Evolutionary conservation across 2,113 vertebrate genomes (phyloP).

Genomic region (Sula dactylatra): DNA sequence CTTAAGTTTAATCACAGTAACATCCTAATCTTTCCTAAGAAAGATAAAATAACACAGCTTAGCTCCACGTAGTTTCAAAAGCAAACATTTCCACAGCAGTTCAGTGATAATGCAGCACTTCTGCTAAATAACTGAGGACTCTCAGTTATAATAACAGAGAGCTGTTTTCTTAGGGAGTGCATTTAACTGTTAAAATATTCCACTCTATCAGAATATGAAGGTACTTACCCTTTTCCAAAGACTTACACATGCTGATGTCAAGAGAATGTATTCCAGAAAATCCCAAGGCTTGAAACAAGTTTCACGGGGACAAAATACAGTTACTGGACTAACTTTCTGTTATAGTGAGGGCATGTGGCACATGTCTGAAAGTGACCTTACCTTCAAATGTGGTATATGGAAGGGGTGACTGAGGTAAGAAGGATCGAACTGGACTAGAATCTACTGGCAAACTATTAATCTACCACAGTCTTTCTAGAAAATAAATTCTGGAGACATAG

Average conservation of each 20-base stretch:
- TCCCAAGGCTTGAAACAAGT: neutral
- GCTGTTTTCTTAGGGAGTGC: neutral
- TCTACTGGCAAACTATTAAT: neutral
- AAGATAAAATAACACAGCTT: neutral
- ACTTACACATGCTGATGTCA: neutral
- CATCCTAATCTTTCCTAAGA: neutral
- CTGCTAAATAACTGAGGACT: neutral
- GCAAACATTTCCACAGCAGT: neutral
- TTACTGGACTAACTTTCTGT: neutral
- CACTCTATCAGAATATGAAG: neutral
- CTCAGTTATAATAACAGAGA: too few relatives aligned
- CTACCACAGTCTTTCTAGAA: neutral
- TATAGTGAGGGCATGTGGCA: neutral
- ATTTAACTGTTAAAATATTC: neutral
- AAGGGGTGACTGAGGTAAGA: neutral
- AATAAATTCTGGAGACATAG: slow-evolving; percentile 17
- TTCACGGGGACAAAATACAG: neutral
- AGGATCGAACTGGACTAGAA: neutral
- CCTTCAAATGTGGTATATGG: neutral
- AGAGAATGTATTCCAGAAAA: neutral
- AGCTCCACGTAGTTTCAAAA: neutral
- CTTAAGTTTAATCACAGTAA: neutral
- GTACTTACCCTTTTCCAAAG: neutral
- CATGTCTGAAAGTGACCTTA: neutral
- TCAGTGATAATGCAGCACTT: neutral